Base-by-base conservation (phyloP, 2,888 invertebrate genomes). In the Enchytraeus crypticus region DNA sequence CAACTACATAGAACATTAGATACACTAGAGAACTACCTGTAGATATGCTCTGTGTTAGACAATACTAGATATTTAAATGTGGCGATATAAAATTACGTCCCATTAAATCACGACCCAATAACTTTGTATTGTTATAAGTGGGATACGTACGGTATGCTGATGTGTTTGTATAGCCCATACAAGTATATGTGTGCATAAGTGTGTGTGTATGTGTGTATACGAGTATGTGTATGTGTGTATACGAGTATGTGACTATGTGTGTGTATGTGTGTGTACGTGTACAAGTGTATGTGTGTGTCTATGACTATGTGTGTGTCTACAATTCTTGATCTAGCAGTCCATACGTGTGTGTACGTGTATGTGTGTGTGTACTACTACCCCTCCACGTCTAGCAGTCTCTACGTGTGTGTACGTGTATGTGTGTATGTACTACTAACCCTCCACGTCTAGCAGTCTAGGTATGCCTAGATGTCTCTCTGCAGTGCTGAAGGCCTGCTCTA, bases 401-500 rank as follows among this genome's bases (percentile, higher is more conserved):
- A 3, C 21, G 55, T 54, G 34, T 1, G 55, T 54, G 23, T 38
- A 21, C 21, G 11, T 54, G 34, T 23, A 57, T 57, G 47, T 57
- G 47, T 29, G 47, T 49, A 57, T 57, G 47, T 49, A 55, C 26
- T 30, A 53, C 23, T 49, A 21, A 81, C 81, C 81, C 81, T 95
- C 95, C 3, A 95, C 90, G 77, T 96, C 96, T 58, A 96, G 81
- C 14, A 96, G 83, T 71, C 89, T 85, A 26, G 92, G 88, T 72
- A 96, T 93, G 63, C 93, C 95, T 45, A 96, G 82, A 75, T 92
- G 88, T 59, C 82, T 84, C 81, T 96, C 93, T 29, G 96, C 96
- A 32, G 92, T 87, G 74, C 88, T 87, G 81, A 96, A 96, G 51
- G 95, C 95, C 34, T 90, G 89, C 77, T 93, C 90, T 68, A 96